Conservation (phyloP, 2,888 invertebrate species). For the Erannis defoliaria region DNA sequence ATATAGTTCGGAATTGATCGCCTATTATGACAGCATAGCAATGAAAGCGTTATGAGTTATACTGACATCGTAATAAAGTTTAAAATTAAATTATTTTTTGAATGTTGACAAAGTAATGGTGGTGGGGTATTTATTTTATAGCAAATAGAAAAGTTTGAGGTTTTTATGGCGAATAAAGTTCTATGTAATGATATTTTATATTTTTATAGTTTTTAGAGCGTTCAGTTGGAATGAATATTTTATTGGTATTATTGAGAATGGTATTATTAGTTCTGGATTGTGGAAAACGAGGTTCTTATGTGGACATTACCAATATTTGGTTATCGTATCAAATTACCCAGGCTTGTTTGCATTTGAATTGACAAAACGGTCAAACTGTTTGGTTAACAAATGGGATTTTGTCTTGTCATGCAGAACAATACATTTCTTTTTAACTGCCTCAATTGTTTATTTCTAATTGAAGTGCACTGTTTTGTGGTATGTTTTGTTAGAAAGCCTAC, state of each 20-base stretch:
- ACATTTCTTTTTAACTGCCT: slow-evolving; percentile 1
- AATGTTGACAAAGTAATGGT: slow-evolving; percentile 61
- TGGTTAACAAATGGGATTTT: slow-evolving; percentile 28
- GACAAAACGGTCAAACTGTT: slow-evolving; percentile 35
- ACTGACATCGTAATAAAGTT: slow-evolving; percentile 56
- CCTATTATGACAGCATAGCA: slow-evolving; percentile 60
- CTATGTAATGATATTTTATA: slow-evolving; percentile 47
- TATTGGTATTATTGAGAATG: slow-evolving; percentile 40
- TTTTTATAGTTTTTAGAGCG: slow-evolving; percentile 47
- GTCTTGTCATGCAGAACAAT: not conserved
- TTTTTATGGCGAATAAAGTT: slow-evolving; percentile 57
- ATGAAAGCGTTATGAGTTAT: slow-evolving; percentile 62
- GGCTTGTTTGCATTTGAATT: slow-evolving; percentile 24
- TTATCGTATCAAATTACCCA: slow-evolving; percentile 22
- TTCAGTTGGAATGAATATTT: slow-evolving; percentile 50
- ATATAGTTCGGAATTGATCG: slow-evolving; percentile 59
- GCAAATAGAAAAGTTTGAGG: slow-evolving; percentile 47
- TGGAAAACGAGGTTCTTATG: slow-evolving; percentile 35
- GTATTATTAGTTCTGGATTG: slow-evolving; percentile 35
- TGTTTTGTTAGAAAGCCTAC: too few relatives aligned
- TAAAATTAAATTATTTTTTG: slow-evolving; percentile 56
- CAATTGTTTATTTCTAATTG: slow-evolving; percentile 1
- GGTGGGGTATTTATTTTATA: slow-evolving; percentile 49
- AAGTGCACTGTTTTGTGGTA: not conserved
- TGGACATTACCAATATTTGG: slow-evolving; percentile 39